Base-by-base conservation (phyloP, 2,113 vertebrate species). In the Callorhinus ursinus region DNA sequence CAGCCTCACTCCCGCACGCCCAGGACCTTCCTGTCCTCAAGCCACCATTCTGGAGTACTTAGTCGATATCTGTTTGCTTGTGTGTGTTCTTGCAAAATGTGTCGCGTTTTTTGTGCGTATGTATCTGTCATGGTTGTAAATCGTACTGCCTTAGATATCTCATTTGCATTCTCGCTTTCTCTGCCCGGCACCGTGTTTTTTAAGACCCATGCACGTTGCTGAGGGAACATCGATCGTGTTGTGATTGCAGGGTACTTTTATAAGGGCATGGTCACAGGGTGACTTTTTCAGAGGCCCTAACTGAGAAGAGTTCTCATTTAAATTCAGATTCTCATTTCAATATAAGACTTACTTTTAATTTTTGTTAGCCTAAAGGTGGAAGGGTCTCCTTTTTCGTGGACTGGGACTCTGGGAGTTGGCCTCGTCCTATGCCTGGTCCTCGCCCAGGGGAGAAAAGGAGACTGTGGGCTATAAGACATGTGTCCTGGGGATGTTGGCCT, bases 161-260 rank as follows among this genome's bases (percentile, higher is more conserved):
- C 63, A 1, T 59, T 42, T 65, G 31, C 24, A 88, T 76, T 90
- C 76, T 81, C 69, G 15, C 57, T 90, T 84, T 71, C 19, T 65
- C 55, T 69, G 14, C 89, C 15, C 21, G 24, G 3, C 4, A 36
- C 49, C 63, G 8, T 57, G 71, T 39, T 93, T 94, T 94, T 61
- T 72, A 74, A 91, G 67, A 46, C 36, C 79, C 46, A n/a, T 76
- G 71, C 31, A 21, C 42, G 10, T 90, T 71, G 51, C 74, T 80
- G 16, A 36, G 28, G 36, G 49, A 92, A 81, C 61, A 61, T 93
- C 82, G 97, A 16, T 67, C 2, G 6, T 61, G 36, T 84, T 59
- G 93, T 92, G 82, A 93, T 88, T 96, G 96, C 63, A 87, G 55
- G 59, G 80, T 84, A 69, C 87, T 93, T 95, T 95, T 92, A 24